Base-by-base conservation (phyloP, 2,888 invertebrate species). In the Ochropleura leucogaster region DNA sequence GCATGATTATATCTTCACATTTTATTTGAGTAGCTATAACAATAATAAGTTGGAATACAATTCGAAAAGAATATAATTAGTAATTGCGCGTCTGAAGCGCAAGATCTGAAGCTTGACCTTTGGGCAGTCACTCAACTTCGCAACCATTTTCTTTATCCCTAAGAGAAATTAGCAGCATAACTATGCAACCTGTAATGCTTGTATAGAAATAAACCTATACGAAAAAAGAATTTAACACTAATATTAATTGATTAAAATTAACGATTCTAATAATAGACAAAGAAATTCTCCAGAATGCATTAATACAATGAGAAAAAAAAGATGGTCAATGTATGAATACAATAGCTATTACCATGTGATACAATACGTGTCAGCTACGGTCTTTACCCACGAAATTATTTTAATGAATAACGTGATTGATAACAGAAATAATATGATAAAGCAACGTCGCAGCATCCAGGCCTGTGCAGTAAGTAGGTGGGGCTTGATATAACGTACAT, bases 391-490 rank as follows among this genome's bases (percentile, higher is more conserved):
- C 42, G 14, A 10, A 68, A 64, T 47, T 67, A 44, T 71, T 62
- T 46, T n/a, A 68, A 30, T 60, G 30, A 62, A 55, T 62, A 66
- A 63, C 42, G 20, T 67, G 53, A 57, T 55, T 9, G 77, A 83
- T 83, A 74, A 74, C 74, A 49, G n/a, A 51, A 62, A 16, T 10
- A 16, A 57, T 77, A 71, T 59, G 66, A 81, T 77, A 80, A 83
- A 69, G 53, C 49, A 65, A 60, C 5, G 51, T 65, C 73, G 59
- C 49, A 67, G 44, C 44, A 49, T 71, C 44, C 63, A 46, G 68
- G 65, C 55, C 42, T 69, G 59, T 68, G 59, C 59, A 47, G 77
- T 70, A 68, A 47, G 77, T 70, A 68, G 78, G 69, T 60, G 74
- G 77, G 72, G 77, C 77, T 68, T 51, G 40, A 59, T 55, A 46